Percentiles rank a stretch among this genome's conserved stretches.
These are phyloP conservation scores for Eudemis profundana DNA, from an alignment of 2,888 invertebrate genomes.

Conservation along the genomic window DNA sequence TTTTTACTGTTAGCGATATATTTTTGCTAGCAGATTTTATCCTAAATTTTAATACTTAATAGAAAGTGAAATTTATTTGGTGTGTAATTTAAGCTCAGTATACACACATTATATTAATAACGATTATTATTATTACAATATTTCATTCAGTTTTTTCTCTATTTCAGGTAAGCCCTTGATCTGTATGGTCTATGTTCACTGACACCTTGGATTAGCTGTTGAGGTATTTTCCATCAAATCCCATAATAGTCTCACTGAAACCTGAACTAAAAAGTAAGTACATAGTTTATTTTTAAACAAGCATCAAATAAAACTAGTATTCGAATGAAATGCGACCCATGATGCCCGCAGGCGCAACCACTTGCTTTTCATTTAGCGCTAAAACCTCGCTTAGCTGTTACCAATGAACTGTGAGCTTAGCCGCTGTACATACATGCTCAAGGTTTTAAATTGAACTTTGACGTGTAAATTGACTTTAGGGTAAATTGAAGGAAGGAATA, in stretches of 20 bases:
- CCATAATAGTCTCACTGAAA: background rate
- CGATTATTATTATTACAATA: no score
- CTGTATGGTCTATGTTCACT: background rate
- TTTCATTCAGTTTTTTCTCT: background rate
- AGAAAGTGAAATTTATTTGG: no score
- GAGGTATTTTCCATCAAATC: background rate
- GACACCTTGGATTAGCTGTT: background rate
- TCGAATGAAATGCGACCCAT: background rate
- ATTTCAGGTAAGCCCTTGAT: background rate
- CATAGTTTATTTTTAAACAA: slow-evolving; percentile 1
- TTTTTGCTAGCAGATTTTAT: no score
- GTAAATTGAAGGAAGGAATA: no score
- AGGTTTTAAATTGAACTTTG: no score
- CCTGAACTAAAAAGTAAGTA: background rate
- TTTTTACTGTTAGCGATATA: no score
- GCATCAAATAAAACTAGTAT: background rate
- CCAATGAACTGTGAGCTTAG: slow-evolving; percentile 16
- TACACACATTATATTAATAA: no score
- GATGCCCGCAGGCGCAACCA: slow-evolving; percentile 24
- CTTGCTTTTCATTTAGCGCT: slow-evolving; percentile 35
- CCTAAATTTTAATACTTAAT: no score
- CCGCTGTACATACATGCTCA: no score
- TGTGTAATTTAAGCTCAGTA: no score
- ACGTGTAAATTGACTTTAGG: no score
- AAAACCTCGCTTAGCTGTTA: slow-evolving; percentile 34